These are phyloP conservation scores for Apamea epomidion DNA, from an alignment of 2,888 invertebrate genomes.

Conservation along the genomic window DNA sequence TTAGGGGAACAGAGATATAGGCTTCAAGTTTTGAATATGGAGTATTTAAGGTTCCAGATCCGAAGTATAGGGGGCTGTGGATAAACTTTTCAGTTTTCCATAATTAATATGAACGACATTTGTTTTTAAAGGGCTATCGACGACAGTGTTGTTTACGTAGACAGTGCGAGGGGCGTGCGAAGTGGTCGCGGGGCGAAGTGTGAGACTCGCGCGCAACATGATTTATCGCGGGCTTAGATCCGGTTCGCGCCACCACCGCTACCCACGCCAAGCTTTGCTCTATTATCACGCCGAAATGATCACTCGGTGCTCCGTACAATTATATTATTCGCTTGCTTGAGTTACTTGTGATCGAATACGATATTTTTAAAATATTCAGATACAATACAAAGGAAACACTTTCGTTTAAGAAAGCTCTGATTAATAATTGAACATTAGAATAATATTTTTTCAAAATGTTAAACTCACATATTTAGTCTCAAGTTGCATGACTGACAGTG, in stretches of 20 bases:
- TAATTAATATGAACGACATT: neutral
- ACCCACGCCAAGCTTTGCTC: conserved; percentile 86
- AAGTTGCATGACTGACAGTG: conserved; percentile 32
- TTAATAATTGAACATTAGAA: conserved; percentile 40
- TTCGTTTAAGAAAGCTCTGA: conserved; percentile 50
- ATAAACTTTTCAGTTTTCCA: neutral
- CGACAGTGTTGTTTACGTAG: conserved; percentile 52
- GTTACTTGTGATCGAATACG: conserved; percentile 66
- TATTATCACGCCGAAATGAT: conserved; percentile 86
- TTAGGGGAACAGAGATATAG: neutral
- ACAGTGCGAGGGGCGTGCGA: conserved; percentile 62
- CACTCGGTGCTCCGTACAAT: conserved; percentile 77
- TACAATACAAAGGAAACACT: conserved; percentile 41
- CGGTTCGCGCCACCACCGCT: conserved; percentile 82
- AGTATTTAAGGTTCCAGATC: neutral
- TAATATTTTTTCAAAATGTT: conserved; percentile 32
- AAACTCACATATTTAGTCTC: conserved; percentile 13
- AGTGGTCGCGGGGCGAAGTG: conserved; percentile 58
- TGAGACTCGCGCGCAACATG: conserved; percentile 78
- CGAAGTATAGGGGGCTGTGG: neutral
- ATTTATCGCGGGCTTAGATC: conserved; percentile 87
- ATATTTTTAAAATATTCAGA: conserved; percentile 1
- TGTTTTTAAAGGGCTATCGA: conserved; percentile 21
- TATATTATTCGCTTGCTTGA: conserved; percentile 74
- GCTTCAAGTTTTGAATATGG: neutral